phyloP scores from a whole-genome alignment of 2,888 invertebrate genomes.

The Zelleria hepariella region DNA sequence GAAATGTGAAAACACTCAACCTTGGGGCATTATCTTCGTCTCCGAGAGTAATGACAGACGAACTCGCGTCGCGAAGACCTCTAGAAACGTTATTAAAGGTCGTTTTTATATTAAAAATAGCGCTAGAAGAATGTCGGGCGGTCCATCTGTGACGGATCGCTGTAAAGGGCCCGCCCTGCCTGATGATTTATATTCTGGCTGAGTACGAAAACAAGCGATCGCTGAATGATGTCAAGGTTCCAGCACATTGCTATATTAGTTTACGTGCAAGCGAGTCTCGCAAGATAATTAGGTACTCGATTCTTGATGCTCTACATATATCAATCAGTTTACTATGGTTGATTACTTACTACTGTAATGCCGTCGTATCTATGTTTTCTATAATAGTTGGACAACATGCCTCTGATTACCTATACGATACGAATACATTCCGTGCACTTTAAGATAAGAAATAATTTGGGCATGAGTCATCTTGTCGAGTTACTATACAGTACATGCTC shows the following conservation, averaged over 20 bases:
- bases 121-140: constrained; percentile 24
- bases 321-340: too few relatives aligned
- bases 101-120: constrained; percentile 23
- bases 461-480: too few relatives aligned
- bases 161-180: constrained; percentile 21
- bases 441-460: too few relatives aligned
- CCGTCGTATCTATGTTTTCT: too few relatives aligned
- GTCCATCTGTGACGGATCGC: constrained; percentile 30
- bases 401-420: too few relatives aligned
- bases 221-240: constrained; percentile 54
- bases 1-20: constrained; percentile 41
- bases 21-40: constrained; percentile 42
- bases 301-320: too few relatives aligned
- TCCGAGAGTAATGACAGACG: neutral
- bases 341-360: too few relatives aligned
- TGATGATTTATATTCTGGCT: constrained; percentile 36
- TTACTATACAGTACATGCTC: too few relatives aligned
- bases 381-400: too few relatives aligned
- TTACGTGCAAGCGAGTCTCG: neutral
- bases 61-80: constrained; percentile 8
- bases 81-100: constrained; percentile 19
- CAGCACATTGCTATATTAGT: constrained; percentile 32
- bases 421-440: too few relatives aligned
- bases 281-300: neutral
- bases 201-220: constrained; percentile 33